Evolutionary conservation across 2,113 vertebrate genomes (phyloP).

Genomic region (Chaetops frenatus): DNA sequence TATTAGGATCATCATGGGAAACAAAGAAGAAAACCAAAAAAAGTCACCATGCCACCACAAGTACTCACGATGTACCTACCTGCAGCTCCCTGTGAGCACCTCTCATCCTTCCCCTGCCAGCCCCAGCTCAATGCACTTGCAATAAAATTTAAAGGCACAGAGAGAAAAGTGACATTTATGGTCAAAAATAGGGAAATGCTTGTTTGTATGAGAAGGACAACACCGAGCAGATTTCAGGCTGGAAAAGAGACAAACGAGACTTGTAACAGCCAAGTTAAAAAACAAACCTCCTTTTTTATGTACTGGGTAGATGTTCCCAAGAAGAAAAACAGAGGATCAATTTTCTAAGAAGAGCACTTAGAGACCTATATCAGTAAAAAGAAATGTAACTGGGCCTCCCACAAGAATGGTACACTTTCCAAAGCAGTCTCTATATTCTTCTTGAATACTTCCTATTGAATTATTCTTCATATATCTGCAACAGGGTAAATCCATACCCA

Average conservation of each 20-base stretch:
- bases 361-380: not conserved
- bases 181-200: not conserved
- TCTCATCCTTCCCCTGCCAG: not conserved
- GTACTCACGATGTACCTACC: not conserved
- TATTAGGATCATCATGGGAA: constrained; percentile 7
- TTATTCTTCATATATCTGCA: not conserved
- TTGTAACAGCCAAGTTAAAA: not conserved
- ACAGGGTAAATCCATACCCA: not conserved
- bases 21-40: constrained; percentile 27
- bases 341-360: not conserved
- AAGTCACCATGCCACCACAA: not conserved
- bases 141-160: not conserved
- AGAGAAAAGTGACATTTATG: not conserved
- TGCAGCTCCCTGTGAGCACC: not conserved
- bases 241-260: not conserved
- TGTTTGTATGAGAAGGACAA: not conserved
- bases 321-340: not conserved
- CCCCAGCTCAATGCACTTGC: not conserved
- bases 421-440: not conserved
- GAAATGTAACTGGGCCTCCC: not conserved
- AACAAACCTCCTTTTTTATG: not conserved
- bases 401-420: not conserved
- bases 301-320: not conserved
- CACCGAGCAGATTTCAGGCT: not conserved
- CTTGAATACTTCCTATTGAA: not conserved